Conservation (phyloP, 2,888 invertebrate genomes). For the Rotaria macrura region DNA sequence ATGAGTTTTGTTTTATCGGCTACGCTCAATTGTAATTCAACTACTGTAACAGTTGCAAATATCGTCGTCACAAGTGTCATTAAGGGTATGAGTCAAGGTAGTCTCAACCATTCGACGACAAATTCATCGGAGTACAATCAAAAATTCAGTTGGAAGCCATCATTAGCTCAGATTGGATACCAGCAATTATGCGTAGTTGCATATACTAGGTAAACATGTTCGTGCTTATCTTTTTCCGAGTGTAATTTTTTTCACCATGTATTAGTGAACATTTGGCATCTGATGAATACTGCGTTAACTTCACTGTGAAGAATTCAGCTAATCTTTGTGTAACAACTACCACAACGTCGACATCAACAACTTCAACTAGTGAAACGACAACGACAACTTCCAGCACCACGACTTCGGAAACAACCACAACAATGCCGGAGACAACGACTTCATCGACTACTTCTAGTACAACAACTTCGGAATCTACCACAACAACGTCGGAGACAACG, state of each 20-base stretch:
- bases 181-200: not conserved
- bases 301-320: not conserved
- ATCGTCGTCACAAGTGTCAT: not conserved
- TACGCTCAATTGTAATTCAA: not conserved
- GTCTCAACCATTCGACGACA: not conserved
- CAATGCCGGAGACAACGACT: no score
- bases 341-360: not conserved
- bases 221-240: not conserved
- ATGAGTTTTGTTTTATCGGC: not conserved
- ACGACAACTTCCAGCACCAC: no score
- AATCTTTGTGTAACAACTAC: not conserved
- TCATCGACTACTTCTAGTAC: no score
- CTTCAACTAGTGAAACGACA: not conserved
- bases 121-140: not conserved
- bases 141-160: not conserved
- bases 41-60: not conserved
- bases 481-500: no score
- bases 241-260: not conserved
- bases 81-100: not conserved
- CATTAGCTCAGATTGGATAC: not conserved
- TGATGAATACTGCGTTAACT: not conserved
- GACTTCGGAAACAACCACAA: no score
- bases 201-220: not conserved
- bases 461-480: no score
- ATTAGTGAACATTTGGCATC: not conserved